Base-by-base conservation (phyloP, 2,113 vertebrate genomes). In the Tachysurus fulvidraco region DNA sequence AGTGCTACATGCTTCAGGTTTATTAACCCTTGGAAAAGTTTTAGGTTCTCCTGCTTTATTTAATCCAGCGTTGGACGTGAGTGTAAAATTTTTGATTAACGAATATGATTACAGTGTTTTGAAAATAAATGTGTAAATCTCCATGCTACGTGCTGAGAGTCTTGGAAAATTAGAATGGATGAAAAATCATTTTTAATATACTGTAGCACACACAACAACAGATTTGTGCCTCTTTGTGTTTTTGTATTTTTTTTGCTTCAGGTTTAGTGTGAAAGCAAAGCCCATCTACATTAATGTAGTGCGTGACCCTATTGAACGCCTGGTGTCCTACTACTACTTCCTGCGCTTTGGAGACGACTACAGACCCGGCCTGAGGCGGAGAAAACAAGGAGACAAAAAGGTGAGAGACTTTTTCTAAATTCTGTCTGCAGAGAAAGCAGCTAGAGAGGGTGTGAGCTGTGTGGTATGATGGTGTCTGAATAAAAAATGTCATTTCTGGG, bases 341-440 rank as follows among this genome's bases (percentile, higher is more conserved):
- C 93, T 99, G 92, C 96, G 98, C 86, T 99, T 99, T 86, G 98
- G 98, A 83, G 98, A 99, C 74, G 97, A 99, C 93, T 99, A 99
- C 94, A 95, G 98, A 91, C 98, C 98, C 44, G 98, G 98, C 19
- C 94, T 99, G 88, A 96, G 98, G 86, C 96, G 98, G 88, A 93
- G 98, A 92, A 99, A 99, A 91, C 98, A 99, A 91, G 98, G 98
- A 83, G 98, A 99, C 94, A 99, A 99, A 92, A 99, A 99, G 97
- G 98, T 99, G 1, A 92, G 91, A 1, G 44, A 7, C 13, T 21
- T 65, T 82, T 64, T 60, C 52, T 57, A 5, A 7, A 65, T 59
- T 83, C 5, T 28, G 16, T 55, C 2, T 62, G 6, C 25, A 28
- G 9, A 57, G 14, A 52, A n/a, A 17, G 19, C 52, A 46, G 25